phyloP scores from a whole-genome alignment of 2,888 invertebrate genomes.

The Trichogramma dendrolimi region DNA sequence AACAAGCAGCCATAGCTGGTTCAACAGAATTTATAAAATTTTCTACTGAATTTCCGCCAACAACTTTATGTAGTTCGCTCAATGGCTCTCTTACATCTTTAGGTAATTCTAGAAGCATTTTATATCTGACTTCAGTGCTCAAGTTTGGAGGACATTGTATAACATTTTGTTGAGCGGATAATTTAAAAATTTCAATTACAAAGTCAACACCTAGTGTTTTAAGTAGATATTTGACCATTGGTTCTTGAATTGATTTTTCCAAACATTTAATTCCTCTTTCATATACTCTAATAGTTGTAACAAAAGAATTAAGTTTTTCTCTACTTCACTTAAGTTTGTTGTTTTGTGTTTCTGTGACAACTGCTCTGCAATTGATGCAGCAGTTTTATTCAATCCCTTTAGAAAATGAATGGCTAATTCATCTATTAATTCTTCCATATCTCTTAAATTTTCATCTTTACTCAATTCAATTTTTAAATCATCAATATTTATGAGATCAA shows the following conservation, averaged over 20 bases:
- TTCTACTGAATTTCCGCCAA: slow-evolving; percentile 69
- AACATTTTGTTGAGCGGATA: slow-evolving; percentile 67
- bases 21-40: slow-evolving; percentile 77
- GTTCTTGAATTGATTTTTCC: slow-evolving; percentile 61
- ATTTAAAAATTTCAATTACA: slow-evolving; percentile 71
- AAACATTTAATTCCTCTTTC: slow-evolving; percentile 72
- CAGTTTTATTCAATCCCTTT: slow-evolving; percentile 68
- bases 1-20: slow-evolving; percentile 65
- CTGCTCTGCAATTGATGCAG: slow-evolving; percentile 66
- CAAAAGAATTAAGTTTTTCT: slow-evolving; percentile 72
- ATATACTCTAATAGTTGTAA: slow-evolving; percentile 72
- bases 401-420: slow-evolving; percentile 68
- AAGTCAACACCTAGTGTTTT: slow-evolving; percentile 82
- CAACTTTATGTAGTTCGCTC: slow-evolving; percentile 64
- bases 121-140: slow-evolving; percentile 62
- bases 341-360: slow-evolving; percentile 65
- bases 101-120: slow-evolving; percentile 65
- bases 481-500: slow-evolving; percentile 60
- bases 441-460: slow-evolving; percentile 55
- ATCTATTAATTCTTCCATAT: slow-evolving; percentile 69
- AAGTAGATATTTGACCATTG: slow-evolving; percentile 76
- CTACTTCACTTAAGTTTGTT: slow-evolving; percentile 52
- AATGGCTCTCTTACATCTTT: slow-evolving; percentile 67
- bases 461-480: slow-evolving; percentile 66
- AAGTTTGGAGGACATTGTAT: slow-evolving; percentile 59